Evolutionary conservation across 1,140 invertebrate species (phyloP).

Genomic region (Limonius californicus): DNA sequence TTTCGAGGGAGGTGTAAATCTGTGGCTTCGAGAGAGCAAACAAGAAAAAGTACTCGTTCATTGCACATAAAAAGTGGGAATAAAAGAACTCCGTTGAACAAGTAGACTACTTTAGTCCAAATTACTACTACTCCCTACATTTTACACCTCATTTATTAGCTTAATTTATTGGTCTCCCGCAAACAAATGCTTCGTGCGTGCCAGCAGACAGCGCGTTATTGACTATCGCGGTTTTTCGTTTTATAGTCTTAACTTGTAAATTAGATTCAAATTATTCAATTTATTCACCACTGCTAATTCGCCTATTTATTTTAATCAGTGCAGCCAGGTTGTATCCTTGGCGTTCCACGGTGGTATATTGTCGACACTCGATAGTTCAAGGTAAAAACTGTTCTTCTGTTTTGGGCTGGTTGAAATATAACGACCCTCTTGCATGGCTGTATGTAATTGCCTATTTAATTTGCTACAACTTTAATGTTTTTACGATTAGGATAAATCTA

Average conservation of each 20-base stretch:
- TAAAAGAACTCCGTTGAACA: neutral
- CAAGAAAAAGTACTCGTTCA: neutral
- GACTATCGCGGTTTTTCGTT: conserved; percentile 5
- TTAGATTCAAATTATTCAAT: neutral
- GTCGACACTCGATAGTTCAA: too few relatives aligned
- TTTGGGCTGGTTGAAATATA: too few relatives aligned
- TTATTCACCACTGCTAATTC: neutral
- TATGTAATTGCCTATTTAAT: too few relatives aligned
- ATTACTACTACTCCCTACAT: conserved; percentile 9
- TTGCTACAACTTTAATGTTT: too few relatives aligned
- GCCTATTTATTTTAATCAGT: too few relatives aligned
- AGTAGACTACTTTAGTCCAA: conserved; percentile 3
- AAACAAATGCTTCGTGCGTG: conserved; percentile 10
- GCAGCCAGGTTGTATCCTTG: too few relatives aligned
- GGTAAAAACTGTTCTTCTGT: too few relatives aligned
- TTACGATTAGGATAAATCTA: too few relatives aligned
- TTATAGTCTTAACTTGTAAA: neutral
- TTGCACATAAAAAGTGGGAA: neutral
- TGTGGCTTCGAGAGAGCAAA: too few relatives aligned
- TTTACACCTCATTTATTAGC: conserved; percentile 13
- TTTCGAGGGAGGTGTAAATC: too few relatives aligned
- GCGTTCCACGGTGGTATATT: too few relatives aligned
- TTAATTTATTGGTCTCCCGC: conserved; percentile 12
- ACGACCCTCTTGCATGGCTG: too few relatives aligned
- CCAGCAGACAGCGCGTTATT: neutral